phyloP scores from a whole-genome alignment of 2,113 vertebrate species.

The Paramormyrops kingsleyae region DNA sequence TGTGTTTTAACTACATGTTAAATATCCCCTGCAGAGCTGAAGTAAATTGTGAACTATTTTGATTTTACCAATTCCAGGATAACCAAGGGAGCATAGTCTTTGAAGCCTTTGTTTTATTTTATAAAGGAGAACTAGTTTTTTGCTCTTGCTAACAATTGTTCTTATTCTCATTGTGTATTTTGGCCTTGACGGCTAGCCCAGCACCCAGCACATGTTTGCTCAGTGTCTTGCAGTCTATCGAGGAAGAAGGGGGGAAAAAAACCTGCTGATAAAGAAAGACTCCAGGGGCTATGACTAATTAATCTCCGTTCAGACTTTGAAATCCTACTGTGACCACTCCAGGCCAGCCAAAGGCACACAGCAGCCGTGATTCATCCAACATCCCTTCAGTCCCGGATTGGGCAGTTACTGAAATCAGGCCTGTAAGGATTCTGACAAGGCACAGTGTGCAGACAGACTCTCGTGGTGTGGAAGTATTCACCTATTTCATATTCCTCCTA shows the following conservation, averaged over 20 bases:
- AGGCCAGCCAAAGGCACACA: neutral
- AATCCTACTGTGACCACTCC: neutral
- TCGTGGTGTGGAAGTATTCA: neutral
- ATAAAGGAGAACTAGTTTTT: neutral
- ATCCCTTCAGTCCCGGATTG: neutral
- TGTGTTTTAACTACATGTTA: neutral
- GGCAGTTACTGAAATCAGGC: neutral
- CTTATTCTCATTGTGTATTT: neutral
- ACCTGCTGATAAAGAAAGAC: neutral
- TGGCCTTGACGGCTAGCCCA: neutral
- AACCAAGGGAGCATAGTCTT: neutral
- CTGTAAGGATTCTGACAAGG: neutral
- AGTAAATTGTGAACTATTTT: neutral
- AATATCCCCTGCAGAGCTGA: neutral
- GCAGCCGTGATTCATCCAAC: neutral
- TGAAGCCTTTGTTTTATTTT: conserved; percentile 1
- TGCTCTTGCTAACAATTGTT: neutral
- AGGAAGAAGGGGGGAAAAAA: neutral
- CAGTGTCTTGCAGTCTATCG: neutral
- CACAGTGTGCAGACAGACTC: neutral
- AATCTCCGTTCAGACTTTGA: conserved; percentile 8
- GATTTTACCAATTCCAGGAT: neutral
- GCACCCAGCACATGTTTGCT: neutral
- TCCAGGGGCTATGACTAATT: neutral
- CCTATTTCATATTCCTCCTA: neutral